These are phyloP conservation scores for Popillia japonica DNA, from an alignment of 1,140 invertebrate species.

Conservation along the genomic window DNA sequence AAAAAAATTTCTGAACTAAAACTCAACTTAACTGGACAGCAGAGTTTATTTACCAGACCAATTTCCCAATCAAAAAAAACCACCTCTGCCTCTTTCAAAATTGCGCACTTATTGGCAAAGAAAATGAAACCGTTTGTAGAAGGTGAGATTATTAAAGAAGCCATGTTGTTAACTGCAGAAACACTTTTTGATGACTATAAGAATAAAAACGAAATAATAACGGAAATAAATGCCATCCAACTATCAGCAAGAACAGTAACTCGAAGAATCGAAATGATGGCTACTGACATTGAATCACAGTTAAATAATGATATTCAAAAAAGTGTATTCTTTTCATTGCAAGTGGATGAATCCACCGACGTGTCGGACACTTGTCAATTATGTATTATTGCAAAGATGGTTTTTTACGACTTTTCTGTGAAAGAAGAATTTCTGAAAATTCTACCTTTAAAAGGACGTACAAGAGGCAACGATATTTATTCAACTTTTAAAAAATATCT, in stretches of 20 bases:
- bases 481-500: no score
- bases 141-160: constrained; percentile 20
- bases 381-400: background rate
- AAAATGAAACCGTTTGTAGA: constrained; percentile 28
- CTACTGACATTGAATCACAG: constrained; percentile 21
- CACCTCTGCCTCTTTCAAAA: background rate
- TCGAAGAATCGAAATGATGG: constrained; percentile 26
- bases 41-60: background rate
- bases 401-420: background rate
- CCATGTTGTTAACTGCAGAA: background rate
- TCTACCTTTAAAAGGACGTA: background rate
- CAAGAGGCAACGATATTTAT: no score
- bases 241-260: background rate
- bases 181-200: background rate
- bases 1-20: no score
- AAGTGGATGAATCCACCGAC: background rate
- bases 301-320: constrained; percentile 24
- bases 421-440: background rate
- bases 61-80: constrained; percentile 5
- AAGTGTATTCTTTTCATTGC: constrained; percentile 21
- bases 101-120: background rate
- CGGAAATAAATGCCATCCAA: constrained; percentile 21
- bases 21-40: background rate
- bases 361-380: background rate
- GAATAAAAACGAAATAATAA: background rate